Base-by-base conservation (phyloP, 2,797 vertebrate species). In the Cryptoprocta ferox region DNA sequence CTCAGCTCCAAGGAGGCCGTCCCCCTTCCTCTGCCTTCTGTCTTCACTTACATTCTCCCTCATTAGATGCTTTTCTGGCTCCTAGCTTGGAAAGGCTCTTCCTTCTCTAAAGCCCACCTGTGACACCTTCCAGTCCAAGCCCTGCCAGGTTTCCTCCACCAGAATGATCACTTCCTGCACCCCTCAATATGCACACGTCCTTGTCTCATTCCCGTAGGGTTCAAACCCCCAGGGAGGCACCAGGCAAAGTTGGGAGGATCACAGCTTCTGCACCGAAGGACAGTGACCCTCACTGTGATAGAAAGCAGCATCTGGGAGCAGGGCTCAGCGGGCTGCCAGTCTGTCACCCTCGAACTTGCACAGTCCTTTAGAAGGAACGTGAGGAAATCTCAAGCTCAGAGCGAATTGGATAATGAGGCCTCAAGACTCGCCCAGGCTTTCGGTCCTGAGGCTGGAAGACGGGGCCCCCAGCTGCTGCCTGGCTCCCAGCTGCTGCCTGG, bases 111-210 rank as follows among this genome's bases (percentile, higher is more conserved):
- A 76, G 16, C 4, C 14, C 12, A 1, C 1, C 16, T 24, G 35
- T 5, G 13, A 35, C 30, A 15, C 56, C n/a, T 39, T 48, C 48
- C 24, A 45, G 50, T 48, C 59, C 39, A 45, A 59, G n/a, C 12
- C 10, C 24, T 81, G 30, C 37, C 30, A 4, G 7, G 6, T 24
- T 63, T 15, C 10, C 83, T 8, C 83, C 3, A 0, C 7, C 0
- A 0, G 4, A 28, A 56, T 0, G 0, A 7, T 28, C 2, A 1
- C 61, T 50, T 65, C 30, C 32, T 1, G 26, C 11, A 18, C 30
- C 26, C n/a, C 37, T 89, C 5, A 0, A 28, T 6, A 26, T 6
- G 0, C 16, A 19, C 18, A 28, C 30, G 2, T 37, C 30, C 68
- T 15, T 75, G 8, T 26, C 32, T 53, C 50, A 48, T 39, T 53